phyloP scores from a whole-genome alignment of 2,888 invertebrate genomes.

The Andrena haemorrhoa region DNA sequence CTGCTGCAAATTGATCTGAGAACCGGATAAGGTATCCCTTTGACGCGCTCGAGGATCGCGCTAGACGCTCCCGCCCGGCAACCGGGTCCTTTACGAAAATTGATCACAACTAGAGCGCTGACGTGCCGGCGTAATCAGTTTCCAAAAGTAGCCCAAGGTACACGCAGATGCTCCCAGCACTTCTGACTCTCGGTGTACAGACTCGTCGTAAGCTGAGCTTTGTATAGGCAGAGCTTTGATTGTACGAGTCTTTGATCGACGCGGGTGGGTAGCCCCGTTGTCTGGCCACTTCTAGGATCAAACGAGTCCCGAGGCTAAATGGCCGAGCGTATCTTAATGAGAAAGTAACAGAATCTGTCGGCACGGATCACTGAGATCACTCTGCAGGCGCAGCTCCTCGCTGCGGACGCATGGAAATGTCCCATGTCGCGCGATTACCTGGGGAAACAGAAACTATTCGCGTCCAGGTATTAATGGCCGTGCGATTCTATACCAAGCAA shows the following conservation, averaged over 20 bases:
- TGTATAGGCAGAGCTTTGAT: background rate
- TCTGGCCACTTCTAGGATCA: background rate
- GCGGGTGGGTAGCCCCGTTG: background rate
- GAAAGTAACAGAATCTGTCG: background rate
- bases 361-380: background rate
- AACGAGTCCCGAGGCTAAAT: background rate
- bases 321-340: background rate
- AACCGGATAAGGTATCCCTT: background rate
- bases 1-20: background rate
- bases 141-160: background rate
- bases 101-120: background rate
- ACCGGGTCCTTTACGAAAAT: background rate
- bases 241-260: background rate
- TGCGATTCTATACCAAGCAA: slow-evolving; percentile 19
- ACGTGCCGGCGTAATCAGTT: background rate
- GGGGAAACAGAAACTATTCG: slow-evolving; percentile 34
- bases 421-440: slow-evolving; percentile 35
- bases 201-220: background rate
- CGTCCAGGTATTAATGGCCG: background rate
- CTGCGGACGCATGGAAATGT: background rate
- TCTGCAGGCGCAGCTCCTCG: background rate
- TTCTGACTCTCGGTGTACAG: background rate
- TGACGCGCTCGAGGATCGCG: background rate
- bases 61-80: background rate
- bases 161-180: background rate